phyloP scores from a whole-genome alignment of 2,113 vertebrate genomes.

The Podilymbus podiceps region DNA sequence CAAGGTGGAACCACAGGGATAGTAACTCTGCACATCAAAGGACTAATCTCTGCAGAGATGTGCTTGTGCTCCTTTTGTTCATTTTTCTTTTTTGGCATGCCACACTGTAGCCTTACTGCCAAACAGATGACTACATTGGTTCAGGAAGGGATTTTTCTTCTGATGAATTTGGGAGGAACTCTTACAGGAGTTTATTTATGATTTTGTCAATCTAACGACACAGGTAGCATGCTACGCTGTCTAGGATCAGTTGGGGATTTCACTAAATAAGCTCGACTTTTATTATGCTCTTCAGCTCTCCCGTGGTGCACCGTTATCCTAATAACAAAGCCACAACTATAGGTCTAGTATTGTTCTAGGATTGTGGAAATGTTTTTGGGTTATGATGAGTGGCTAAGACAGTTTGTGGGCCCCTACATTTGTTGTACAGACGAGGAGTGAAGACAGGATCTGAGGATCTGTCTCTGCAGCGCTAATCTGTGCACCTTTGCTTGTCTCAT shows the following conservation, averaged over 20 bases:
- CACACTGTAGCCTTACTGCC: background rate
- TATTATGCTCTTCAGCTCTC: background rate
- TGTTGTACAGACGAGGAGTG: background rate
- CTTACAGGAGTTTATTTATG: background rate
- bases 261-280: background rate
- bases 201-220: background rate
- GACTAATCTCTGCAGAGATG: background rate
- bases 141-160: background rate
- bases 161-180: background rate
- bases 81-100: background rate
- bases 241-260: background rate
- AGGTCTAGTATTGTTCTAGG: background rate
- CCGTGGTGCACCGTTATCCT: background rate
- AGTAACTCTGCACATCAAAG: background rate
- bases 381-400: background rate
- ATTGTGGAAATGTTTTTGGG: background rate
- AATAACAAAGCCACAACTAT: background rate
- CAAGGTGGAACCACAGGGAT: background rate
- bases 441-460: background rate
- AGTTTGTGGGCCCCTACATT: background rate
- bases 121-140: background rate
- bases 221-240: background rate
- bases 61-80: background rate
- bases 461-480: background rate
- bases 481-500: background rate